phyloP scores from a whole-genome alignment of 2,113 vertebrate genomes.

The Piliocolobus tephrosceles region DNA sequence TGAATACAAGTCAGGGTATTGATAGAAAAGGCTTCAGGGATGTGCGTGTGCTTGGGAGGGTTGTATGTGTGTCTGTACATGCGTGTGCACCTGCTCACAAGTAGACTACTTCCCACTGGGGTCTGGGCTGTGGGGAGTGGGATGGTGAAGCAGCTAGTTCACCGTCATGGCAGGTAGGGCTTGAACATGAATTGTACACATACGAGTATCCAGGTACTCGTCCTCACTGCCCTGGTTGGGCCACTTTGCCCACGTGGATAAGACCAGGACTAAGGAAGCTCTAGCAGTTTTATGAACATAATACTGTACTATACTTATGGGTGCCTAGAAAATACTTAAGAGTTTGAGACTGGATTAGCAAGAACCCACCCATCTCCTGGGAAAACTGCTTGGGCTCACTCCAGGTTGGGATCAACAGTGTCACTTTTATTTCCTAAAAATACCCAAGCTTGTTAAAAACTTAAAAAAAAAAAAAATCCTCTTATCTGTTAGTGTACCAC shows the following conservation, averaged over 20 bases:
- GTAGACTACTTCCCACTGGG: neutral
- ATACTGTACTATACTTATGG: neutral
- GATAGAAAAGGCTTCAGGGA: neutral
- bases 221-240: neutral
- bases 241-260: neutral
- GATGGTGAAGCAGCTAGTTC: neutral
- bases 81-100: neutral
- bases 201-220: neutral
- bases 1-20: neutral
- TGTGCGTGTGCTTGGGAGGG: neutral
- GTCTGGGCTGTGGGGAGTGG: neutral
- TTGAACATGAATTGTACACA: neutral
- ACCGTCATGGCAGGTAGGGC: neutral
- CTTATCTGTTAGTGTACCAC: neutral
- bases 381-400: neutral
- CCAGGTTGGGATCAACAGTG: neutral
- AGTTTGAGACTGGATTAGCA: neutral
- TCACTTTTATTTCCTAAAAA: conserved; percentile 39
- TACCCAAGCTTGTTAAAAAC: neutral
- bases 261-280: neutral
- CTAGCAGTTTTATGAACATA: neutral
- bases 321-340: neutral
- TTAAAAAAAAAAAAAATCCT: neutral
- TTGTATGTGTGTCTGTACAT: neutral
- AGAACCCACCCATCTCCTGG: neutral